Evolutionary conservation across 2,888 invertebrate genomes (phyloP).

Genomic region (Pachymerium ferrugineum): DNA sequence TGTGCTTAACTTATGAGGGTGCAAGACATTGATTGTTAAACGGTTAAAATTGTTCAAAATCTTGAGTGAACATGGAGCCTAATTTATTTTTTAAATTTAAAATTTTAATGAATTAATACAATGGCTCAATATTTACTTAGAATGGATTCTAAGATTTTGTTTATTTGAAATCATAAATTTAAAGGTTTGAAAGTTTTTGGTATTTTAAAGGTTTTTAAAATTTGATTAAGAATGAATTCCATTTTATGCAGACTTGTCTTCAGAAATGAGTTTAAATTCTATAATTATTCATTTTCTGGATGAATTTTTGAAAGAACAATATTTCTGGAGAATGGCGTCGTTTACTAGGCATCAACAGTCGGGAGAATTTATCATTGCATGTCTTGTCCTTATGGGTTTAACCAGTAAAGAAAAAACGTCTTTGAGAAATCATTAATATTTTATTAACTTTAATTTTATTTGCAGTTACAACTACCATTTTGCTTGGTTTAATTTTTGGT

Average conservation of each 20-base stretch:
- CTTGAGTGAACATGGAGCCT: background rate
- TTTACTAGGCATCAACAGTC: background rate
- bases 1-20: too few species aligned
- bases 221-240: background rate
- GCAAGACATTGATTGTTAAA: too few species aligned
- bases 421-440: background rate
- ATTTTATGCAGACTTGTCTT: background rate
- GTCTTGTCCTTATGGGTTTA: background rate
- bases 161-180: too few species aligned
- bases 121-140: too few species aligned
- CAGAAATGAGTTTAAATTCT: background rate
- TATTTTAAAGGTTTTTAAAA: too few species aligned
- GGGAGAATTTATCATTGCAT: background rate
- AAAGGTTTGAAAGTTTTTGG: too few species aligned
- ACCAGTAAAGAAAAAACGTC: background rate
- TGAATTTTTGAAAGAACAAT: background rate
- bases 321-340: background rate
- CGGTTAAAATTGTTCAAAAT: background rate
- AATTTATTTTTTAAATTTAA: too few species aligned
- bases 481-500: background rate
- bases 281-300: background rate
- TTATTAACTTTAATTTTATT: background rate
- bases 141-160: too few species aligned
- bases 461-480: background rate
- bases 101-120: too few species aligned